phyloP scores from a whole-genome alignment of 1,140 invertebrate genomes.

The Drosophila tsacasi region DNA sequence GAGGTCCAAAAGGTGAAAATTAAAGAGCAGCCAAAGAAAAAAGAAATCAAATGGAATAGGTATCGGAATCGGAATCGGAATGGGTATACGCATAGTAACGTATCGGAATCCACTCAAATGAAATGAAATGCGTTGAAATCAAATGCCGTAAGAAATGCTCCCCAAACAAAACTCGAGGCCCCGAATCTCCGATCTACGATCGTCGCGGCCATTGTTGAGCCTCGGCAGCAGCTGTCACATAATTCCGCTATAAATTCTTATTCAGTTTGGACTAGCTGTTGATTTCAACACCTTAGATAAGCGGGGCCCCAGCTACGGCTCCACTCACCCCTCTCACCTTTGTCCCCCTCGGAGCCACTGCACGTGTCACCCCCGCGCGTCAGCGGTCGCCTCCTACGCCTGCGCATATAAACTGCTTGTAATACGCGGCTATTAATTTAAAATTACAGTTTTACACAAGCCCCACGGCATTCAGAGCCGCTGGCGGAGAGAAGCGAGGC shows the following conservation, averaged over 20 bases:
- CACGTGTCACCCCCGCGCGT: slow-evolving; percentile 46
- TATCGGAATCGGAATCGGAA: slow-evolving; percentile 29
- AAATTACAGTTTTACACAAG: slow-evolving; percentile 81
- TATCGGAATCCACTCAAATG: slow-evolving; percentile 44
- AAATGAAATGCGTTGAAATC: slow-evolving; percentile 74
- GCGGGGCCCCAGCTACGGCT: slow-evolving; percentile 20
- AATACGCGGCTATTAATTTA: slow-evolving; percentile 83
- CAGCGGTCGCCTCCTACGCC: slow-evolving; percentile 64
- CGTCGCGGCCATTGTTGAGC: slow-evolving; percentile 31
- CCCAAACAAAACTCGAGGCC: slow-evolving; percentile 26
- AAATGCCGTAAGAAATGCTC: slow-evolving; percentile 74
- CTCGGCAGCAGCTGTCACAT: slow-evolving; percentile 79
- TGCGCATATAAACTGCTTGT: slow-evolving; percentile 82
- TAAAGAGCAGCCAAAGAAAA: slow-evolving; percentile 71
- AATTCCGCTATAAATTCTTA: slow-evolving; percentile 84
- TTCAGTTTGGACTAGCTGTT: slow-evolving; percentile 84
- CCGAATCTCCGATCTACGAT: slow-evolving; percentile 27
- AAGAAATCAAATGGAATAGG: slow-evolving; percentile 69
- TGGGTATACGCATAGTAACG: slow-evolving; percentile 15
- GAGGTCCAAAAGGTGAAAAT: slow-evolving; percentile 69
- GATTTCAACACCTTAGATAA: slow-evolving; percentile 81
- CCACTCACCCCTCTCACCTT: slow-evolving; percentile 6
- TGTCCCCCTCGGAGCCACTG: not conserved
- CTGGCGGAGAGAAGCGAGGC: slow-evolving; percentile 9
- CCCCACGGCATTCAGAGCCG: slow-evolving; percentile 27